These are phyloP conservation scores for Balanococcus diminutus DNA, from an alignment of 2,888 invertebrate species.

Conservation along the genomic window DNA sequence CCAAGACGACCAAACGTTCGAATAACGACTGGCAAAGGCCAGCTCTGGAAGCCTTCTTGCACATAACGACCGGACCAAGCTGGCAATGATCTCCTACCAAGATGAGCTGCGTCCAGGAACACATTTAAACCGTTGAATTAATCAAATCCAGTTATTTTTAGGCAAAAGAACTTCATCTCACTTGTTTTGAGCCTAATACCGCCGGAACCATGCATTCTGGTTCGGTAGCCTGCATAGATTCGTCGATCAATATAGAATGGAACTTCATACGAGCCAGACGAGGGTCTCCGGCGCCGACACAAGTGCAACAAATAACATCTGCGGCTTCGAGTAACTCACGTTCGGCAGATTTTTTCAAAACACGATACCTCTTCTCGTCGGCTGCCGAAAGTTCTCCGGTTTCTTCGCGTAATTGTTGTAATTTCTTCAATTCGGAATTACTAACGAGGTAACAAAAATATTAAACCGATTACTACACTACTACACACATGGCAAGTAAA, in stretches of 20 bases:
- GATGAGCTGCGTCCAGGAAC: slow-evolving; percentile 68
- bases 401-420: slow-evolving; percentile 96
- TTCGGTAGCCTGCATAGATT: slow-evolving; percentile 96
- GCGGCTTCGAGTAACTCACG: slow-evolving; percentile 90
- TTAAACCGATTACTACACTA: background rate
- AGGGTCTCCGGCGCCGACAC: slow-evolving; percentile 97
- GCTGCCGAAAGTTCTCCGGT: slow-evolving; percentile 95
- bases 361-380: slow-evolving; percentile 92
- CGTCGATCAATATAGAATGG: slow-evolving; percentile 94
- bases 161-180: slow-evolving; percentile 57
- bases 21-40: slow-evolving; percentile 97
- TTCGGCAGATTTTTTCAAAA: slow-evolving; percentile 88
- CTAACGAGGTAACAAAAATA: slow-evolving; percentile 55
- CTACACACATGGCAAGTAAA: too few relatives aligned
- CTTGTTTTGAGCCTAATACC: slow-evolving; percentile 93
- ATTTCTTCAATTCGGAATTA: slow-evolving; percentile 87
- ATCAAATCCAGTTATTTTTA: background rate
- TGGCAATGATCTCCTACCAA: slow-evolving; percentile 99
- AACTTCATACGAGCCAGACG: slow-evolving; percentile 91
- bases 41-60: slow-evolving; percentile 96
- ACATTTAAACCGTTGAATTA: background rate
- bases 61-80: slow-evolving; percentile 98
- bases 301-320: slow-evolving; percentile 98
- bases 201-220: slow-evolving; percentile 99
- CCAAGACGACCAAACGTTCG: slow-evolving; percentile 94